These are phyloP conservation scores for Athene noctua DNA, from an alignment of 2,113 vertebrate genomes.

Conservation along the genomic window DNA sequence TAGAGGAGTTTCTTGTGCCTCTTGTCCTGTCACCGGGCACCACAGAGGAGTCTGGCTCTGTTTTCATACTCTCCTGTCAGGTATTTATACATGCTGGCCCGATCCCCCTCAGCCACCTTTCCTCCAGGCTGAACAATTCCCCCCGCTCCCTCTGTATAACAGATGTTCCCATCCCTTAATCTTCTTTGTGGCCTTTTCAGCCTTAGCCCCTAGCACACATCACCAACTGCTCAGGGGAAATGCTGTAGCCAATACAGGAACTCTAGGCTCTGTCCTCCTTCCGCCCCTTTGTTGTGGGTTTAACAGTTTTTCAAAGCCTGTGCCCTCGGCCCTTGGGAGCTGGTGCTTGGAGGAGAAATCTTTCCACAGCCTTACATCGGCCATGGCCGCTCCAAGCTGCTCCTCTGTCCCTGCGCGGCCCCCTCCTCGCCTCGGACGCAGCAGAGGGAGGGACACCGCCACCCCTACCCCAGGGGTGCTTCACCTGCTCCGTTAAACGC, in stretches of 20 bases:
- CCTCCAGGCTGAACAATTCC: neutral
- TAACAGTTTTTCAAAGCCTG: neutral
- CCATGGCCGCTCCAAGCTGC: neutral
- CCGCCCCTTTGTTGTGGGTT: neutral
- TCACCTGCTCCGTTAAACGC: too few relatives aligned
- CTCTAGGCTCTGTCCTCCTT: neutral
- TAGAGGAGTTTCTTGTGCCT: neutral
- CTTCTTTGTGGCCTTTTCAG: neutral
- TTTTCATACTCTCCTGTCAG: neutral
- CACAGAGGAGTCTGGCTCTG: neutral
- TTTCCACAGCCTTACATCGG: accelerated
- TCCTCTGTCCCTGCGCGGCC: neutral
- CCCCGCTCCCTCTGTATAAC: accelerated
- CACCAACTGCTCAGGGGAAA: neutral
- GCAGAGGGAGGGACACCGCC: accelerated
- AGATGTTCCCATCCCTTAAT: constrained; percentile 3
- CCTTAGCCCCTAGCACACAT: neutral
- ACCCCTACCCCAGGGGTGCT: too few relatives aligned
- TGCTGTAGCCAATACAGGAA: accelerated
- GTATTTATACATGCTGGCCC: accelerated
- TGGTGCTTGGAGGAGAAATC: neutral
- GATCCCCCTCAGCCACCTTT: neutral
- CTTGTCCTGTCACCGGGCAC: neutral
- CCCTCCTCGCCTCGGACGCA: neutral
- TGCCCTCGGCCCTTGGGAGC: too few relatives aligned